A percentile compares a stretch with the other conserved stretches of the same genome.
Evolutionary conservation across 1,140 invertebrate species (phyloP).

Genomic region (Galendromus occidentalis): DNA sequence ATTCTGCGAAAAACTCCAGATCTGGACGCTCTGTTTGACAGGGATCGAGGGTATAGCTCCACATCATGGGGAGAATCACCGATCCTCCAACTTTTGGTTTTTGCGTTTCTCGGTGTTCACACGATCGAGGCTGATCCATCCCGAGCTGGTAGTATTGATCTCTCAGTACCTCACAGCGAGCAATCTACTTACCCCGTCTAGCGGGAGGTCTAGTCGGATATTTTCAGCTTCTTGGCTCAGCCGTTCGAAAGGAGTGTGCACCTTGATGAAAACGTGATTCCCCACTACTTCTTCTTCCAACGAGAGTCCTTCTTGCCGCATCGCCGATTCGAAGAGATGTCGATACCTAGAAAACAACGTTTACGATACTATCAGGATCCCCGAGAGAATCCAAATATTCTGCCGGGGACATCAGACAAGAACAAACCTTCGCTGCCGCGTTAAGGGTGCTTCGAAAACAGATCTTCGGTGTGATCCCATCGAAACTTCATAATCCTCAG

Average conservation of each 20-base stretch:
- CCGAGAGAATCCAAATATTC: background rate
- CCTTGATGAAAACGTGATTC: slow-evolving; percentile 23
- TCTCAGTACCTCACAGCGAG: too few species aligned
- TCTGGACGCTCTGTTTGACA: too few species aligned
- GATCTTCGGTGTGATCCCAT: background rate
- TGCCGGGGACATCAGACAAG: background rate
- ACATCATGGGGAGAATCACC: too few species aligned
- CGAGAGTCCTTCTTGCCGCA: slow-evolving; percentile 20
- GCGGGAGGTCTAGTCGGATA: slow-evolving; percentile 26
- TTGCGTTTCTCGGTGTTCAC: too few species aligned
- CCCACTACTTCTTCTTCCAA: slow-evolving; percentile 21
- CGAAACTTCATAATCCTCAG: background rate
- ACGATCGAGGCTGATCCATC: too few species aligned
- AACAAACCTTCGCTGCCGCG: background rate
- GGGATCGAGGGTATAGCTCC: too few species aligned
- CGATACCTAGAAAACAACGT: slow-evolving; percentile 12
- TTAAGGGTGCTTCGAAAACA: background rate
- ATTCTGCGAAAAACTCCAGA: too few species aligned
- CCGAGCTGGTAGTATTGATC: too few species aligned
- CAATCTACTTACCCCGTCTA: slow-evolving; percentile 26
- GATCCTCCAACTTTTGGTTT: too few species aligned
- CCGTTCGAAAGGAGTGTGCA: slow-evolving; percentile 26
- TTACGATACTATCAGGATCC: background rate
- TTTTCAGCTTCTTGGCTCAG: slow-evolving; percentile 27
- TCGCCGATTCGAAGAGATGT: slow-evolving; percentile 17